Evolutionary conservation across 2,888 invertebrate genomes (phyloP).

Genomic region (Acholoe squamosa): DNA sequence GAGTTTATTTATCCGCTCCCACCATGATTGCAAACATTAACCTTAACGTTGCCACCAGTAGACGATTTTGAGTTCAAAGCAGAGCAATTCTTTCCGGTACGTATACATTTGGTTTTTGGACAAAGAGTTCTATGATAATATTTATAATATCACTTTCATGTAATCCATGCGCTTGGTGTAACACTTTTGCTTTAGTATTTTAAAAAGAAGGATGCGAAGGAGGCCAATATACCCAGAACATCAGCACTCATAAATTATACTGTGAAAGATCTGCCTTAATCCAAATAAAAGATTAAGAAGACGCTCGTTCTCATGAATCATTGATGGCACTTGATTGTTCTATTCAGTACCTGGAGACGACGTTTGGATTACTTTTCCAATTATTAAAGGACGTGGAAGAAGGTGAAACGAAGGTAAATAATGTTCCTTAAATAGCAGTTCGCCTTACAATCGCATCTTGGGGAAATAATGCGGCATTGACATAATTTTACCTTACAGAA

Average conservation of each 20-base stretch:
- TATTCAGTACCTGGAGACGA: slow-evolving; percentile 88
- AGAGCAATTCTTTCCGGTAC: slow-evolving; percentile 90
- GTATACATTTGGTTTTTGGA: slow-evolving; percentile 69
- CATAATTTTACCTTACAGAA: too few relatives aligned
- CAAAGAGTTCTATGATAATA: not conserved
- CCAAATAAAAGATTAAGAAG: not conserved
- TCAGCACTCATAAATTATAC: too few relatives aligned
- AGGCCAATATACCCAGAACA: too few relatives aligned
- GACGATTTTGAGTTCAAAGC: slow-evolving; percentile 96
- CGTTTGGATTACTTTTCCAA: slow-evolving; percentile 91
- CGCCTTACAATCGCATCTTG: too few relatives aligned
- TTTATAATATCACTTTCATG: not conserved
- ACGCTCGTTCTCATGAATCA: not conserved
- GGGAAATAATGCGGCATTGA: too few relatives aligned
- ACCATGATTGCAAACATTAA: not conserved
- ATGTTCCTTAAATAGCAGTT: too few relatives aligned
- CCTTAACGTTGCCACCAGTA: slow-evolving; percentile 81
- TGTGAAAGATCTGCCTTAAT: not conserved
- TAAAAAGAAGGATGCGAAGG: too few relatives aligned
- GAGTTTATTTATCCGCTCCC: not conserved
- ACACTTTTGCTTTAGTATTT: too few relatives aligned
- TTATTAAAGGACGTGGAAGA: slow-evolving; percentile 93
- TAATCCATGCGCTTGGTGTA: not conserved
- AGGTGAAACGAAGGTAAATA: slow-evolving; percentile 93
- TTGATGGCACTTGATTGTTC: not conserved